phyloP scores from a whole-genome alignment of 2,888 invertebrate species.

The Arrhopalites spinosus region DNA sequence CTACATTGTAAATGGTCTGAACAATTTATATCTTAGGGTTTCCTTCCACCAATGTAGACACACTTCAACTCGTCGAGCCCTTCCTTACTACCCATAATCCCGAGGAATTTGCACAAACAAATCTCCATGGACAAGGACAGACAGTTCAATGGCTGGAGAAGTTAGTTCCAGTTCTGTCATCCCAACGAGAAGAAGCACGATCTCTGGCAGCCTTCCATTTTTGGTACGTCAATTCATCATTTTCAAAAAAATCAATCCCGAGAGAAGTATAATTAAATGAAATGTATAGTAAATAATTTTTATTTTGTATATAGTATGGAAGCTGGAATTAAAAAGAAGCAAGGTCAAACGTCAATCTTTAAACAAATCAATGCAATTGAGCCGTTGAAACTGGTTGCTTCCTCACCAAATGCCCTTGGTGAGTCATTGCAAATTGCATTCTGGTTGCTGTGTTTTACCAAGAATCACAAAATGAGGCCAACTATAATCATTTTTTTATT shows the following conservation, averaged over 20 bases:
- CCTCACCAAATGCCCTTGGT: conserved; percentile 90
- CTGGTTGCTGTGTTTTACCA: too few species aligned
- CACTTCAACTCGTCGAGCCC: conserved; percentile 92
- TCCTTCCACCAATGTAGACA: too few species aligned
- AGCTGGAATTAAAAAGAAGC: conserved; percentile 94
- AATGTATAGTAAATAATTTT: too few species aligned
- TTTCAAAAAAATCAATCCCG: not conserved
- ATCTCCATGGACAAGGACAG: conserved; percentile 90
- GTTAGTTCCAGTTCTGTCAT: conserved; percentile 90
- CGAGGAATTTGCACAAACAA: conserved; percentile 91
- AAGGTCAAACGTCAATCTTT: conserved; percentile 88
- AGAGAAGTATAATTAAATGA: too few species aligned
- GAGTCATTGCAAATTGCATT: too few species aligned
- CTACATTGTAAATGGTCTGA: conserved; percentile 24
- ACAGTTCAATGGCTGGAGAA: conserved; percentile 92
- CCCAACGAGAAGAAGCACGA: conserved; percentile 92
- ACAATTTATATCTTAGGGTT: conserved; percentile 33
- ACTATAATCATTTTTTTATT: too few species aligned
- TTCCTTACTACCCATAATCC: conserved; percentile 95
- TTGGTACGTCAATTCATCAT: conserved; percentile 48
- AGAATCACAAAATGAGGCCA: too few species aligned
- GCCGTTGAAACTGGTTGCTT: conserved; percentile 92
- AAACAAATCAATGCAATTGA: conserved; percentile 93
- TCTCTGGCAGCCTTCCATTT: conserved; percentile 94
- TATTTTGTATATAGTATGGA: conserved; percentile 85